Evolutionary conservation across 2,888 invertebrate genomes (phyloP).

Genomic region (Polia nebulosa): DNA sequence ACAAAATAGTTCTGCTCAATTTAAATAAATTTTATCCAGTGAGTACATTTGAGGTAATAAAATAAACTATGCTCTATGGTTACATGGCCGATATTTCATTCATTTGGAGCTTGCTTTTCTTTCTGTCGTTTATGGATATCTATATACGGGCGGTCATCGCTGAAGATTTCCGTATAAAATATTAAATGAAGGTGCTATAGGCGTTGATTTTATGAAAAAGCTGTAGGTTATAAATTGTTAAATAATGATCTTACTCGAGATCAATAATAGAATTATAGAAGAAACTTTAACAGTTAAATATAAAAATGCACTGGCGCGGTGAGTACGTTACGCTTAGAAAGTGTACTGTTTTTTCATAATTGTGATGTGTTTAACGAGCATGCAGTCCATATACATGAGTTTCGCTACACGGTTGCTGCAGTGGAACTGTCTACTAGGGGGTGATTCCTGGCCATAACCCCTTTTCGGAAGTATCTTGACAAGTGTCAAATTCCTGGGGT

Average conservation of each 20-base stretch:
- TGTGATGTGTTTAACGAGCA: conserved; percentile 76
- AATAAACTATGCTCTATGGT: conserved; percentile 75
- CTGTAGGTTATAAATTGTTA: conserved; percentile 90
- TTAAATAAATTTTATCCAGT: conserved; percentile 7
- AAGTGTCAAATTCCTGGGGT: conserved; percentile 89
- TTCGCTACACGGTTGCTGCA: conserved; percentile 61
- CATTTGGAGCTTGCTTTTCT: conserved; percentile 86
- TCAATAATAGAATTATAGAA: conserved; percentile 99
- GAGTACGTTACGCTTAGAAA: conserved; percentile 92
- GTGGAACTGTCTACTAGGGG: conserved; percentile 69
- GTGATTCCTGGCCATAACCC: conserved; percentile 83
- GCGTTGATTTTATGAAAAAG: conserved; percentile 90
- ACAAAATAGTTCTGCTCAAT: neutral
- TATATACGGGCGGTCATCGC: conserved; percentile 87
- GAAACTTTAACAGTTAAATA: conserved; percentile 99
- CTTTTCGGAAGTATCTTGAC: conserved; percentile 83
- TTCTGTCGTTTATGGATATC: conserved; percentile 86
- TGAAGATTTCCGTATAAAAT: conserved; percentile 87
- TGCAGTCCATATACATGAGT: conserved; percentile 65
- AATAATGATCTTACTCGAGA: conserved; percentile 99
- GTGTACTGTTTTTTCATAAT: conserved; percentile 86
- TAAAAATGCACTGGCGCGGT: conserved; percentile 99
- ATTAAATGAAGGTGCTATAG: conserved; percentile 91
- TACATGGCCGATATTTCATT: conserved; percentile 85
- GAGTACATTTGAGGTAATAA: conserved; percentile 51